A percentile compares a stretch with the other conserved stretches of the same genome.
Evolutionary conservation across 2,888 invertebrate species (phyloP).

Genomic region (Thymelicus lineola): DNA sequence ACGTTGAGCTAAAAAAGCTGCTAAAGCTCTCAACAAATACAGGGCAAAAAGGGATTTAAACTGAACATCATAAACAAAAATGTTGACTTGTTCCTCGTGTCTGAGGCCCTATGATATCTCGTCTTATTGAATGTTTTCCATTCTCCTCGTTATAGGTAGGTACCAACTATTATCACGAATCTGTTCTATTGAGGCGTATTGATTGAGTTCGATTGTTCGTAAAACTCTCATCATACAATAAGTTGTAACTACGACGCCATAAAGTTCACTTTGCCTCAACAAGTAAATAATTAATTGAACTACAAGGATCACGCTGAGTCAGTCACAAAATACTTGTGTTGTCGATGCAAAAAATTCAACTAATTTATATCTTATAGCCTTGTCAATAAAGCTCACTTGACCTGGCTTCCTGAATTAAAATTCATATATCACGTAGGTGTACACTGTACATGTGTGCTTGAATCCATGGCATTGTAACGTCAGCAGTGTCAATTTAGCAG

Average conservation of each 20-base stretch:
- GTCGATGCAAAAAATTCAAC: background rate
- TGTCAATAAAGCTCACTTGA: background rate
- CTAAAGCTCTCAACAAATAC: no score
- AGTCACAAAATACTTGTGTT: background rate
- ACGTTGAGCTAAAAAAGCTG: no score
- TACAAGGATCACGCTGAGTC: slow-evolving; percentile 13
- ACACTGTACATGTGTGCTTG: background rate
- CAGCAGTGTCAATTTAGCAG: slow-evolving; percentile 33
- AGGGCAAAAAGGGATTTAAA: no score
- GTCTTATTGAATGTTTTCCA: background rate
- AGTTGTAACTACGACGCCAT: background rate
- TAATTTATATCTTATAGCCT: background rate
- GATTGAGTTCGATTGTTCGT: slow-evolving; percentile 12
- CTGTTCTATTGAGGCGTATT: background rate
- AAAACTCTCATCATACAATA: background rate
- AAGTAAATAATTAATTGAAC: background rate
- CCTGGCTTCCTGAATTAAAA: background rate
- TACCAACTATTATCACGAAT: slow-evolving; percentile 5
- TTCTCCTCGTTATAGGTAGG: background rate
- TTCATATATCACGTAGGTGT: background rate
- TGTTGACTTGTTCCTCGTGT: no score
- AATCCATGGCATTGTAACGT: slow-evolving; percentile 16
- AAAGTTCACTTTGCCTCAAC: slow-evolving; percentile 1
- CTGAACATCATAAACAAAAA: no score
- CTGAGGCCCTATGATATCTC: no score